A percentile compares a stretch with the other conserved stretches of the same genome.
phyloP scores from a whole-genome alignment of 2,113 vertebrate species.

The Lophotis ruficrista region DNA sequence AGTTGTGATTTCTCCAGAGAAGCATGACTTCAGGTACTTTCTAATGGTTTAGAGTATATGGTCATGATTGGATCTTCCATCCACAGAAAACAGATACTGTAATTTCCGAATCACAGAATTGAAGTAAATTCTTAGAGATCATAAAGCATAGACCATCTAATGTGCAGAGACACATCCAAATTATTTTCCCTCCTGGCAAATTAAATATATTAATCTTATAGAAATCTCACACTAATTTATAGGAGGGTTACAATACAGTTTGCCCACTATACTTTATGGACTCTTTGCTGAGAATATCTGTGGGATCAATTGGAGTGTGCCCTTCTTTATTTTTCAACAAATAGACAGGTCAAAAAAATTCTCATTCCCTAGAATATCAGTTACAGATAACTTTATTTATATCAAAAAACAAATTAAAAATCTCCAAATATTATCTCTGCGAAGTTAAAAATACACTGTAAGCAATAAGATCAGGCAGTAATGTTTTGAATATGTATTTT shows the following conservation, averaged over 20 bases:
- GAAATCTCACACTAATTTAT: not conserved
- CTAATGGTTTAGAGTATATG: not conserved
- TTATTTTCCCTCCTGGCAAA: not conserved
- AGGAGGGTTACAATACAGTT: not conserved
- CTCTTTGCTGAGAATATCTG: not conserved
- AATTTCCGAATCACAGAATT: not conserved
- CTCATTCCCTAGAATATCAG: not conserved
- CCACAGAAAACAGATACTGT: not conserved
- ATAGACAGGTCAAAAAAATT: not conserved
- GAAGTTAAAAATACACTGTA: not conserved
- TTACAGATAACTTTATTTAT: not conserved
- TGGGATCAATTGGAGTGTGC: not conserved
- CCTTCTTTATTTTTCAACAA: not conserved
- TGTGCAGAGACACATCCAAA: not conserved
- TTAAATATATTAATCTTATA: not conserved
- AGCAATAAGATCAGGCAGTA: not conserved
- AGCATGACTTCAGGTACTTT: not conserved
- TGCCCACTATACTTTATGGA: not conserved
- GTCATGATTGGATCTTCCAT: not conserved
- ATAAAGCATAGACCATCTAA: not conserved
- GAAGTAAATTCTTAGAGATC: not conserved
- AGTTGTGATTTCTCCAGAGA: not conserved
- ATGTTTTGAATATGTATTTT: not conserved
- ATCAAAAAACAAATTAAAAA: not conserved
- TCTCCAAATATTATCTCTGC: accelerated